Evolutionary conservation across 2,797 vertebrate species (phyloP).

Genomic region (Schizothorax lantsangensis): DNA sequence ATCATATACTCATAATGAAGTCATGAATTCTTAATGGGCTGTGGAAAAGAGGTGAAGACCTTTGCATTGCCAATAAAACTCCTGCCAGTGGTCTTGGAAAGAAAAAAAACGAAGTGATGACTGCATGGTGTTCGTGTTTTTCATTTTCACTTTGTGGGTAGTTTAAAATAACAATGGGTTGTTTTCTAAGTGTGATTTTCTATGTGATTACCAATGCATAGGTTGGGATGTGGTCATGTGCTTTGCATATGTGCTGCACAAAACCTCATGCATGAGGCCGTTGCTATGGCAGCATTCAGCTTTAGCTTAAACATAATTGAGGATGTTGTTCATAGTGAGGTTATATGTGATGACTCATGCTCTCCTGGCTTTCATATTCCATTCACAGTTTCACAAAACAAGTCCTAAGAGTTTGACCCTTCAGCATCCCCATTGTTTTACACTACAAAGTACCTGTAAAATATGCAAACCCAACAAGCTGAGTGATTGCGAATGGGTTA

Average conservation of each 20-base stretch:
- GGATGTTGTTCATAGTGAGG: constrained; percentile 22
- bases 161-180: background rate
- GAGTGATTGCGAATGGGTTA: background rate
- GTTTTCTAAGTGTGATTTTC: background rate
- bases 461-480: background rate
- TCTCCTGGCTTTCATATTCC: constrained; percentile 2
- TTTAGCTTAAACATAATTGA: constrained; percentile 17
- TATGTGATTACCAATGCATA: background rate
- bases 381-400: constrained; percentile 2
- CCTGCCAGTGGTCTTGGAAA: constrained; percentile 68
- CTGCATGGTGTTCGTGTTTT: constrained; percentile 59
- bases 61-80: constrained; percentile 68
- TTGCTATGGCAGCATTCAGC: constrained; percentile 36
- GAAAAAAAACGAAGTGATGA: constrained; percentile 41
- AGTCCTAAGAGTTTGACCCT: constrained; percentile 12
- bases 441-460: background rate
- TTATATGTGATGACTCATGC: constrained; percentile 18
- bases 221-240: background rate
- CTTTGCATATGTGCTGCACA: background rate
- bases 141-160: background rate
- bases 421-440: constrained; percentile 3
- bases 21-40: constrained; percentile 74
- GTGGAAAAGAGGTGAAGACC: constrained; percentile 62
- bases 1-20: constrained; percentile 69
- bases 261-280: constrained; percentile 9